phyloP scores from a whole-genome alignment of 2,888 invertebrate genomes.

The Cheilosia variabilis region DNA sequence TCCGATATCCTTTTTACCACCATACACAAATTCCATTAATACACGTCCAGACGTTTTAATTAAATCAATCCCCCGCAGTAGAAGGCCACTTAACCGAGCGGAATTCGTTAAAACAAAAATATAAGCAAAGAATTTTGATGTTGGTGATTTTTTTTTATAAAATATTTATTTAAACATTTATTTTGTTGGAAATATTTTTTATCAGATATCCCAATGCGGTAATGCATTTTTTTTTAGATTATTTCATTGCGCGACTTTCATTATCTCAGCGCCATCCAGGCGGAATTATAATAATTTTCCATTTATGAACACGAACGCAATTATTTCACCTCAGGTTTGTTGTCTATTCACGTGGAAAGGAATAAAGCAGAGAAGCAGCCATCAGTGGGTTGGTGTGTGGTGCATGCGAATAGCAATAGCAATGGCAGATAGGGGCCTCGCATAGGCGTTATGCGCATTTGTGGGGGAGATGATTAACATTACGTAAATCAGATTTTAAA shows the following conservation, averaged over 20 bases:
- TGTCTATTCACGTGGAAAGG: conserved; percentile 63
- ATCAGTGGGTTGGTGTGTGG: not conserved
- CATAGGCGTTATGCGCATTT: not conserved
- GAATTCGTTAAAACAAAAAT: conserved; percentile 23
- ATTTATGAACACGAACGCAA: conserved; percentile 72
- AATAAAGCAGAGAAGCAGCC: conserved; percentile 36
- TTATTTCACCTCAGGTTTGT: conserved; percentile 72
- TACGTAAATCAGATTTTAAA: conserved; percentile 73
- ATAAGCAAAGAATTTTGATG: conserved; percentile 13
- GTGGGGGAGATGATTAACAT: conserved; percentile 68
- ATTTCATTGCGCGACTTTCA: conserved; percentile 55
- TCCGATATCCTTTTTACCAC: conserved; percentile 29
- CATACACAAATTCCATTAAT: conserved; percentile 49
- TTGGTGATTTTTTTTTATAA: not conserved
- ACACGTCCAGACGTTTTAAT: conserved; percentile 67
- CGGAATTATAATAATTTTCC: conserved; percentile 70
- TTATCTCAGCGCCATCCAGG: conserved; percentile 64
- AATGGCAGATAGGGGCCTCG: conserved; percentile 26
- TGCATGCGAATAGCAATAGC: conserved; percentile 7
- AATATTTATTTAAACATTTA: conserved; percentile 50
- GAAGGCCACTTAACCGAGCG: conserved; percentile 49
- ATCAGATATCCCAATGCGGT: conserved; percentile 27
- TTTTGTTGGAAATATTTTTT: conserved; percentile 35
- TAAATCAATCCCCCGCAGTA: conserved; percentile 69
- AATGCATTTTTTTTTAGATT: conserved; percentile 52